A percentile compares a stretch with the other conserved stretches of the same genome.
Evolutionary conservation across 2,113 vertebrate genomes (phyloP).

Genomic region (Scomber japonicus): DNA sequence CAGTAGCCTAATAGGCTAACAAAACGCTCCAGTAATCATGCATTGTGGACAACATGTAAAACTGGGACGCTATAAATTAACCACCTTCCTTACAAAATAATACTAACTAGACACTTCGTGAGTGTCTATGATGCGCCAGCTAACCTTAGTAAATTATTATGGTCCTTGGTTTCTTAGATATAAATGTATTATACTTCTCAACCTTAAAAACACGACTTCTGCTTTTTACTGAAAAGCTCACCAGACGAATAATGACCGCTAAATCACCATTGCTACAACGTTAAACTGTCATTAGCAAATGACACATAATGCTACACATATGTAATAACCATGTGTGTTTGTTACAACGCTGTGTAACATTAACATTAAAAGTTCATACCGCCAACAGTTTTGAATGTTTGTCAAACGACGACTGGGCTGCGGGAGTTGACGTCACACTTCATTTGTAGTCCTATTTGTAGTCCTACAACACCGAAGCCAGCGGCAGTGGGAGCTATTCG

Average conservation of each 20-base stretch:
- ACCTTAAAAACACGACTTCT: too few relatives aligned
- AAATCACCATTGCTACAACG: background rate
- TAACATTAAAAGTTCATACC: slow-evolving; percentile 37
- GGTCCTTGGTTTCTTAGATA: too few relatives aligned
- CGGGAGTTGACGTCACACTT: slow-evolving; percentile 53
- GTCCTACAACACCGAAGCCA: background rate
- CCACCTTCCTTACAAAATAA: background rate
- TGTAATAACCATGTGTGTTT: background rate
- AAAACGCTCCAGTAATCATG: background rate
- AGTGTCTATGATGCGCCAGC: too few relatives aligned
- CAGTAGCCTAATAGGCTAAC: background rate
- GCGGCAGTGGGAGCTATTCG: background rate
- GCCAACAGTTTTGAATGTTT: slow-evolving; percentile 63
- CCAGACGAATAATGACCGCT: background rate
- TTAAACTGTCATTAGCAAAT: background rate
- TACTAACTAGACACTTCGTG: too few relatives aligned
- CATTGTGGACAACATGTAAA: background rate
- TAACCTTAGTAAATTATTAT: too few relatives aligned
- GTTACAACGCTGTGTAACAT: background rate
- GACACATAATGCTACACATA: fast-evolving
- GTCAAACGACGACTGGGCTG: background rate
- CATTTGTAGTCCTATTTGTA: slow-evolving; percentile 9
- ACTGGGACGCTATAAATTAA: background rate
- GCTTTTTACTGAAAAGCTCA: background rate
- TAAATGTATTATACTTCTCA: too few relatives aligned